phyloP scores from a whole-genome alignment of 2,888 invertebrate genomes.

The Xanthorhoe spadicearia region DNA sequence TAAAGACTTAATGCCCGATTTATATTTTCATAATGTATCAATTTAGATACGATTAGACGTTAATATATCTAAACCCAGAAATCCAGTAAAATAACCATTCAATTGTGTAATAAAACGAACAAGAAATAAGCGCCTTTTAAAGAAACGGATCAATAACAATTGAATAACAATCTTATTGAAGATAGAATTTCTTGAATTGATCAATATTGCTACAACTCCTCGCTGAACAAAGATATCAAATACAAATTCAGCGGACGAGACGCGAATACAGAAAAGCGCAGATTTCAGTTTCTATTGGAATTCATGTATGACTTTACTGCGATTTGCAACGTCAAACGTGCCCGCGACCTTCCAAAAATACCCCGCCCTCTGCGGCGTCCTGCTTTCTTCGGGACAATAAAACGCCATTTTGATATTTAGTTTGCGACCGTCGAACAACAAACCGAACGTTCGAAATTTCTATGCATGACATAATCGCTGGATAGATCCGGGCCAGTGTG shows the following conservation, averaged over 20 bases:
- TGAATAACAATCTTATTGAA: not conserved
- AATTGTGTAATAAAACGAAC: slow-evolving; percentile 6
- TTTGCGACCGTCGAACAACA: slow-evolving; percentile 67
- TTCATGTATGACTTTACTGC: slow-evolving; percentile 37
- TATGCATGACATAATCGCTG: slow-evolving; percentile 81
- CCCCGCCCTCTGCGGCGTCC: slow-evolving; percentile 47
- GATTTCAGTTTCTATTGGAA: slow-evolving; percentile 43
- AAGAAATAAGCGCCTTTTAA: not conserved
- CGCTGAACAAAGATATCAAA: slow-evolving; percentile 22
- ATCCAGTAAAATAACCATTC: slow-evolving; percentile 11
- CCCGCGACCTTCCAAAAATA: slow-evolving; percentile 71
- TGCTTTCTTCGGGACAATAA: slow-evolving; percentile 63
- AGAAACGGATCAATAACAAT: slow-evolving; percentile 1
- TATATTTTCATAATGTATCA: slow-evolving; percentile 40
- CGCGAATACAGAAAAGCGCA: slow-evolving; percentile 40
- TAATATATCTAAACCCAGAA: slow-evolving; percentile 16
- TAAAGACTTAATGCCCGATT: slow-evolving; percentile 43
- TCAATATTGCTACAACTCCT: slow-evolving; percentile 15
- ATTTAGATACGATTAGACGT: slow-evolving; percentile 26
- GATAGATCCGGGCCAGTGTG: slow-evolving; percentile 78
- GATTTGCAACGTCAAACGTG: slow-evolving; percentile 43
- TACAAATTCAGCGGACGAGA: slow-evolving; percentile 13
- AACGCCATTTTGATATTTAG: slow-evolving; percentile 62
- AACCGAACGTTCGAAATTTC: slow-evolving; percentile 66
- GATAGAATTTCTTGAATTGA: not conserved